Percentiles rank a stretch among this genome's conserved stretches.
Evolutionary conservation across 2,888 invertebrate species (phyloP).

Genomic region (Diarsia brunnea): DNA sequence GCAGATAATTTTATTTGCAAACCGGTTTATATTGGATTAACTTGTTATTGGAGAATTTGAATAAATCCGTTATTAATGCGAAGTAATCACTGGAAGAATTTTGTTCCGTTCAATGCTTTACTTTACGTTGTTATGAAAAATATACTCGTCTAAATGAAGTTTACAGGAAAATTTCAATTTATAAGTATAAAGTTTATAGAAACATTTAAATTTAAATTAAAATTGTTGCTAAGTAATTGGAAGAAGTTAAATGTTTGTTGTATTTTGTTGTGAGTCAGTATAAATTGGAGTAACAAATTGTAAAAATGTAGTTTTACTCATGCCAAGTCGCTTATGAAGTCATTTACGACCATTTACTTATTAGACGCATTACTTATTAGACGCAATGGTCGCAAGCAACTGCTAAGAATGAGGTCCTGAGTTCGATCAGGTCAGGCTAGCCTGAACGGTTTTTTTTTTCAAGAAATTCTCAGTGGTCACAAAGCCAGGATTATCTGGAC

Average conservation of each 20-base stretch:
- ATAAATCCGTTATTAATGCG: slow-evolving; percentile 9
- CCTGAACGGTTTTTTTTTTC: no score
- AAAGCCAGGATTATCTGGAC: no score
- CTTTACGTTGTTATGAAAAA: slow-evolving; percentile 7
- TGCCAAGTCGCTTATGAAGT: no score
- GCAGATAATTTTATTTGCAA: slow-evolving; percentile 35
- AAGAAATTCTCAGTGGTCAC: no score
- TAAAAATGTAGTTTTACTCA: no score
- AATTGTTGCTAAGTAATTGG: not conserved
- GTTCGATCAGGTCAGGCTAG: no score
- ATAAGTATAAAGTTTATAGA: not conserved
- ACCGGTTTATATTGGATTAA: slow-evolving; percentile 23
- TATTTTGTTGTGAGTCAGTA: not conserved
- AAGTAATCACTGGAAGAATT: slow-evolving; percentile 22
- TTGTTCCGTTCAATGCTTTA: slow-evolving; percentile 11
- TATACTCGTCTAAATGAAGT: not conserved
- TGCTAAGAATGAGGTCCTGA: no score
- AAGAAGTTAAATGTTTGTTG: not conserved
- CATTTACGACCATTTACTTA: no score
- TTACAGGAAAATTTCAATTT: not conserved
- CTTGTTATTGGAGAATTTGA: slow-evolving; percentile 38
- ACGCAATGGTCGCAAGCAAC: no score
- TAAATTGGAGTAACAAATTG: no score
- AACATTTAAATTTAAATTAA: not conserved
- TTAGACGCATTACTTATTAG: no score